Evolutionary conservation across 2,113 vertebrate species (phyloP).

Genomic region (Aldabrachelys gigantea): DNA sequence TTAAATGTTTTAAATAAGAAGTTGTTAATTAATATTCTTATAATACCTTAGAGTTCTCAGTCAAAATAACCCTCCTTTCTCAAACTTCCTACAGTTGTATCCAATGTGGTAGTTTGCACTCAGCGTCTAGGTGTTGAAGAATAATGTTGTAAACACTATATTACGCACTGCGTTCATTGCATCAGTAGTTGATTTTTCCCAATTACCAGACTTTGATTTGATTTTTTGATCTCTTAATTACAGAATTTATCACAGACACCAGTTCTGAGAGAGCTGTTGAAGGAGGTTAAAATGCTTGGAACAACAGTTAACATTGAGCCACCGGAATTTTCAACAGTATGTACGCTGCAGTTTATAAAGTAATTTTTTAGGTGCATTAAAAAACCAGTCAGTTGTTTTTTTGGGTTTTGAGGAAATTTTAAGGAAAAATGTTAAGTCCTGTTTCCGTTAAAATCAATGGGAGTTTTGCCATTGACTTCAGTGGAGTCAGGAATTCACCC

Average conservation of each 20-base stretch:
- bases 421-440: background rate
- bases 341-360: background rate
- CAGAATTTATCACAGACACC: slow-evolving; percentile 96
- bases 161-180: background rate
- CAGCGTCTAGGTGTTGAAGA: background rate
- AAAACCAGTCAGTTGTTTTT: background rate
- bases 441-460: background rate
- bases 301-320: slow-evolving; percentile 82
- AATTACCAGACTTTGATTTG: background rate
- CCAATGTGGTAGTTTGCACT: background rate
- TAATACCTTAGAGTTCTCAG: background rate
- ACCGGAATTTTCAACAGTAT: slow-evolving; percentile 76
- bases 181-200: background rate
- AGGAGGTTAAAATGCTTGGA: slow-evolving; percentile 84
- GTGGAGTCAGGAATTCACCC: background rate
- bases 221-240: slow-evolving; percentile 21
- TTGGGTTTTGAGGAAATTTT: background rate
- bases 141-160: background rate
- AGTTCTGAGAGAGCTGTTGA: slow-evolving; percentile 86
- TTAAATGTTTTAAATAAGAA: background rate
- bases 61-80: background rate
- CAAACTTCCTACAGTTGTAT: background rate
- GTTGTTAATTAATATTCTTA: background rate
- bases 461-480: background rate
- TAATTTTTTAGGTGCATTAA: background rate